Base-by-base conservation (phyloP, 1,140 invertebrate genomes). In the Luehdorfia chinensis region DNA sequence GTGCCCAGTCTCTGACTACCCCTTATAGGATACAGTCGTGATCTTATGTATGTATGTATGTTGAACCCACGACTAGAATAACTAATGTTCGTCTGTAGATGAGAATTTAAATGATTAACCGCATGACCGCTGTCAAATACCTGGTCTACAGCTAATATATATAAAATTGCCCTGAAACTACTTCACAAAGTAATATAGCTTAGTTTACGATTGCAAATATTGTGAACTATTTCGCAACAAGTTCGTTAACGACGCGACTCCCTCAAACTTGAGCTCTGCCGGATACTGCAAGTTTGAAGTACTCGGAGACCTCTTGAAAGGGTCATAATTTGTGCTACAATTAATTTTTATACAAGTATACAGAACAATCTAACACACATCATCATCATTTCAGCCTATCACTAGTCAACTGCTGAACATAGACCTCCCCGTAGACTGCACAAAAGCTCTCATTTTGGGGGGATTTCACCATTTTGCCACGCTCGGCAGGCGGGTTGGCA, bases 141-240 rank as follows among this genome's bases (percentile, higher is more conserved):
- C 9, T 23, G 5, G 21, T 6, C 5, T 23, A n/a, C 23, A 14
- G 13, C 23, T 23, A 41, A 28, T 27, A 15, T 28, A n/a, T 43
- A 16, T 12, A 11, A 25, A 43, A 30, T 11, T 30, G 25, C 28
- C 28, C 13, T 7, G 13, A 27, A 28, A 28, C 12, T 43, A 43
- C 27, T 28, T 43, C 25, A 16, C 36, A 41, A 43, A 30, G n/a
- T 18, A 25, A 43, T 43, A 43, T 27, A 27, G 28, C 19, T 43
- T 9, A 43, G 37, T 28, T 43, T 28, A 9, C 23, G 39, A 28
- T 28, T 9, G 12, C 39, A 27, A 43, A 43, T 43, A 30, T 43
- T 43, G 39, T 18, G 5, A 43, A 43, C 39, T 43, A 43, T 30
- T 43, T 25, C 14, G 39, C 28, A 43, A 43, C 39, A 43, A 43